Evolutionary conservation across 2,888 invertebrate species (phyloP), one percentile per base, ranked within the genome.

Genomic region (Eulithis testata): DNA sequence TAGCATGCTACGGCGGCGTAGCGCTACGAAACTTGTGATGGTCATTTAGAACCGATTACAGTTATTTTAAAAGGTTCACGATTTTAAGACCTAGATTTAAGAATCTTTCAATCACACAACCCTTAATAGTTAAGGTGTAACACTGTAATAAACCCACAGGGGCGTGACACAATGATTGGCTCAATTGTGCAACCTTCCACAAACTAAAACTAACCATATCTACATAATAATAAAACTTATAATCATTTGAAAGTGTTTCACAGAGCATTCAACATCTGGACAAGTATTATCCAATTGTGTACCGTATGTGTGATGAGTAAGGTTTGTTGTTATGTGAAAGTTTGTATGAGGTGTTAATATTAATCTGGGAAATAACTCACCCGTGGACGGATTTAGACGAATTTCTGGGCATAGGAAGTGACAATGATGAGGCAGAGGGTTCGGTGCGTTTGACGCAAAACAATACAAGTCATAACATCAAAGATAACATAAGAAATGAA

Each of bases 321-420:
- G 61, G 9, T 64, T 61, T 63, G 27, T 40, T 40, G 21, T 53
- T 62, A 59, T 37, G 44, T 27, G 31, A 7, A 43, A 37, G 51
- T 57, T 57, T 62, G 31, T 64, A 62, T 61, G 65, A 65, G 68
- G 70, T 72, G 70, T 65, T 70, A 59, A 66, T 69, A 60, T 55
- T 62, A 55, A 65, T 60, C 59, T 57, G 66, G 61, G 47, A 53
- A 53, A 63, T 58, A 60, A 56, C 53, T 50, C 63, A 50, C 12
- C 50, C 68, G 64, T 62, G 68, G 63, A 69, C 57, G 65, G 68
- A 70, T 66, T 72, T 61, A 66, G 66, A 51, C 49, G 43, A 60
- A 60, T 66, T 64, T 57, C 54, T 63, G 49, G 53, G 37, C 54
- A 52, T 63, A 50, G 66, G 56, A 62, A 63, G 14, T 43, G 31